Conservation (phyloP, 2,797 vertebrate species). For the Coluber constrictor region DNA sequence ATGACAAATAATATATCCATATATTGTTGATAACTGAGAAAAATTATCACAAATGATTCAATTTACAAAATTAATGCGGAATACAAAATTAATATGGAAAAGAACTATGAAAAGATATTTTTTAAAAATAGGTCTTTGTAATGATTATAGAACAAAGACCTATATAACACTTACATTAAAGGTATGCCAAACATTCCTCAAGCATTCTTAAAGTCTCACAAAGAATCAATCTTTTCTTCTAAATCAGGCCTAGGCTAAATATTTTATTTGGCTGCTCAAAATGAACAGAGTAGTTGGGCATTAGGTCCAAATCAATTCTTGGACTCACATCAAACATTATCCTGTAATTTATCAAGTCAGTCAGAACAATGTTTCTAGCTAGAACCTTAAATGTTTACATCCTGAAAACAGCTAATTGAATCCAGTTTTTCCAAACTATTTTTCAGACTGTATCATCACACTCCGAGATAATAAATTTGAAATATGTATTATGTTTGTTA, state of each 20-base stretch:
- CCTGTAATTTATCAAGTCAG: conserved; percentile 78
- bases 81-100: not conserved
- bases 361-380: conserved; percentile 79
- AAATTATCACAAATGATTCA: not conserved
- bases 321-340: conserved; percentile 76
- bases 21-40: conserved; percentile 10
- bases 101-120: conserved; percentile 53
- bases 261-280: conserved; percentile 78
- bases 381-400: conserved; percentile 75
- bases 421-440: conserved; percentile 71
- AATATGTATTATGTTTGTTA: conserved; percentile 42
- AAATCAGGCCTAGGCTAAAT: conserved; percentile 76
- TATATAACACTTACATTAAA: conserved; percentile 76
- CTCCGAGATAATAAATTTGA: conserved; percentile 65
- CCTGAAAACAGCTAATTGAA: conserved; percentile 76
- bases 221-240: conserved; percentile 71
- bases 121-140: conserved; percentile 35
- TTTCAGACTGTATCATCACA: conserved; percentile 69
- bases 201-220: conserved; percentile 72
- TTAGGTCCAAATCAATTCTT: conserved; percentile 73
- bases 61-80: not conserved
- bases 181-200: conserved; percentile 76
- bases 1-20: not conserved
- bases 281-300: conserved; percentile 73
- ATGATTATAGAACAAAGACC: conserved; percentile 65